Conservation (phyloP, 2,113 vertebrate species). For the Montifringilla adamsi region DNA sequence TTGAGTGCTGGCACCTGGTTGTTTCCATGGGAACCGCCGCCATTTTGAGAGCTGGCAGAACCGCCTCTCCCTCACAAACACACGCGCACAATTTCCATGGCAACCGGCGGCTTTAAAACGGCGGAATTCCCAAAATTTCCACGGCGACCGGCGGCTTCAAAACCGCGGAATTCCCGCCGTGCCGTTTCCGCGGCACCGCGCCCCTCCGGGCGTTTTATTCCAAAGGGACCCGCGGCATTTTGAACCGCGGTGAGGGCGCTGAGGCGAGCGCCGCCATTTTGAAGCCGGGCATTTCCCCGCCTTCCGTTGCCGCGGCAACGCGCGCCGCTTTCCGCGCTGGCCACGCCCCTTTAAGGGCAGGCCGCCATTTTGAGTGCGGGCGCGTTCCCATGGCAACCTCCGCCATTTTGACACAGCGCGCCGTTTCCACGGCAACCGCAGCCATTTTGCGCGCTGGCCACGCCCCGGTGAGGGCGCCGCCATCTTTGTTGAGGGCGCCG, state of each 20-base stretch:
- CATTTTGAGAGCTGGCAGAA: not conserved
- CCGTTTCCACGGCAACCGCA: not conserved
- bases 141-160: too few relatives aligned
- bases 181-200: too few relatives aligned
- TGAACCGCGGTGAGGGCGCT: not conserved
- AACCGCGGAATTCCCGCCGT: accelerated
- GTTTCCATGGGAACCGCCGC: not conserved
- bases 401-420: not conserved
- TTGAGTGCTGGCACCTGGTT: not conserved
- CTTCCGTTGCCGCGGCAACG: not conserved
- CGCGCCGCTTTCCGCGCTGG: too few relatives aligned
- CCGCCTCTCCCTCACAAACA: too few relatives aligned
- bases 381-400: not conserved
- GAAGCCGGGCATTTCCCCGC: not conserved
- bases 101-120: not conserved
- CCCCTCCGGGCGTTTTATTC: accelerated
- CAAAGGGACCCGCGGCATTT: accelerated
- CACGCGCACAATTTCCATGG: accelerated
- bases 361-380: not conserved
- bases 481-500: not conserved
- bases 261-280: not conserved
- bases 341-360: not conserved
- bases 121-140: too few relatives aligned
- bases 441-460: not conserved
- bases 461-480: not conserved